These are phyloP conservation scores for Panthera tigris DNA, from an alignment of 2,113 vertebrate genomes.

Conservation along the genomic window DNA sequence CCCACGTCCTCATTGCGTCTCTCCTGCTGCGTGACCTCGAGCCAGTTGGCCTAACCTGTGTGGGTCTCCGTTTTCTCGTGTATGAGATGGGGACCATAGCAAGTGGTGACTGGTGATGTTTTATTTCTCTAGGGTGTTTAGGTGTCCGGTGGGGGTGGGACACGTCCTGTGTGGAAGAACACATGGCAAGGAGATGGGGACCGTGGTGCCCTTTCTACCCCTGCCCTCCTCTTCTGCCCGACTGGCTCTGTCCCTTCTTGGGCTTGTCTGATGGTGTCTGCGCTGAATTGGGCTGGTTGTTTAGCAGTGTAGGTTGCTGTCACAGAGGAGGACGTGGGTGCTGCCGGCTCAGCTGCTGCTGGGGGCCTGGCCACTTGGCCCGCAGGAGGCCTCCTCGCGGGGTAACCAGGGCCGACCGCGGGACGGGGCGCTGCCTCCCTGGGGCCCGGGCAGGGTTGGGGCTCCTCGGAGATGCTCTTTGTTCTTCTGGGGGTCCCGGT, in stretches of 20 bases:
- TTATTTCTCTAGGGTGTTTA: fast-evolving
- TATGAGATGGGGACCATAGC: not conserved
- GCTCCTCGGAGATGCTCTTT: not conserved
- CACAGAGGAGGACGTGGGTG: not conserved
- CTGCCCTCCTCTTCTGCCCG: too few species aligned
- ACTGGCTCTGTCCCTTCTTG: fast-evolving
- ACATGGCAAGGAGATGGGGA: fast-evolving
- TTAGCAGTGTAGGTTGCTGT: not conserved
- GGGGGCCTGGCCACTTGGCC: not conserved
- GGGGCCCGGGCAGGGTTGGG: not conserved
- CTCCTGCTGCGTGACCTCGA: fast-evolving
- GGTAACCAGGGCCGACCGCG: fast-evolving
- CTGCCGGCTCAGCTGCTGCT: conserved; percentile 23
- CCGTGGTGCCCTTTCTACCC: fast-evolving
- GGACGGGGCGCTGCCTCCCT: fast-evolving
- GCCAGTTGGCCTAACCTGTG: fast-evolving
- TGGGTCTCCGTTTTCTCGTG: not conserved
- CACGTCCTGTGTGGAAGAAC: fast-evolving
- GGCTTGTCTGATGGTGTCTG: not conserved
- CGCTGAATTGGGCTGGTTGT: fast-evolving
- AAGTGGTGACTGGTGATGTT: fast-evolving
- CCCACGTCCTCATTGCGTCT: fast-evolving
- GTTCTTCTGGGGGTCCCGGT: fast-evolving
- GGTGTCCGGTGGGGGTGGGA: not conserved
- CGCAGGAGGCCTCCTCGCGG: not conserved